Percentiles rank a stretch among this genome's conserved stretches.
These are phyloP conservation scores for Phylloscopus trochiloides DNA, from an alignment of 2,113 vertebrate genomes.

Conservation along the genomic window DNA sequence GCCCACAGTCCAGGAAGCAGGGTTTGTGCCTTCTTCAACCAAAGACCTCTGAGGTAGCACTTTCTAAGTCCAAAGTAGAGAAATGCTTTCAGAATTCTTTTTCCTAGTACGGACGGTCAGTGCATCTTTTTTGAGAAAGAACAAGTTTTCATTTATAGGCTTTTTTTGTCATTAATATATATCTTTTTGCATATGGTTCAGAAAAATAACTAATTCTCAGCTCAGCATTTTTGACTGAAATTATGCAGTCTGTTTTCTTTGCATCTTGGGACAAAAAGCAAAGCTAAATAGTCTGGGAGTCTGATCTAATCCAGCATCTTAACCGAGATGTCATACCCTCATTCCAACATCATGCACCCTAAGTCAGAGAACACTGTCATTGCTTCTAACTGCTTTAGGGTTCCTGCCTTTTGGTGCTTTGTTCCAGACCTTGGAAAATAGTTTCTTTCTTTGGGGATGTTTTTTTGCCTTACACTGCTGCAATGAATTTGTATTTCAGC, in stretches of 20 bases:
- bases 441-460: background rate
- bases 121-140: background rate
- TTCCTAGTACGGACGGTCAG: background rate
- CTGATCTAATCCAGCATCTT: background rate
- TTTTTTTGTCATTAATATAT: background rate
- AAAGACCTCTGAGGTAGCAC: background rate
- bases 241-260: background rate
- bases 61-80: background rate
- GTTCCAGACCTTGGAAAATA: background rate
- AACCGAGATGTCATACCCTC: background rate
- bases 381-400: background rate
- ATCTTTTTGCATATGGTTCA: background rate
- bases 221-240: background rate
- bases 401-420: background rate
- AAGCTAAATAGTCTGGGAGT: background rate
- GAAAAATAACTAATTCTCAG: background rate
- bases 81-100: background rate
- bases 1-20: background rate
- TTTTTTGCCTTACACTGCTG: background rate
- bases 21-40: background rate
- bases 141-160: fast-evolving
- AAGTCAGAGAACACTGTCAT: background rate
- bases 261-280: background rate
- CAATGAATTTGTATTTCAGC: background rate
- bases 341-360: fast-evolving